Conservation (phyloP, 2,797 vertebrate species). For the Bothrops alternatus region DNA sequence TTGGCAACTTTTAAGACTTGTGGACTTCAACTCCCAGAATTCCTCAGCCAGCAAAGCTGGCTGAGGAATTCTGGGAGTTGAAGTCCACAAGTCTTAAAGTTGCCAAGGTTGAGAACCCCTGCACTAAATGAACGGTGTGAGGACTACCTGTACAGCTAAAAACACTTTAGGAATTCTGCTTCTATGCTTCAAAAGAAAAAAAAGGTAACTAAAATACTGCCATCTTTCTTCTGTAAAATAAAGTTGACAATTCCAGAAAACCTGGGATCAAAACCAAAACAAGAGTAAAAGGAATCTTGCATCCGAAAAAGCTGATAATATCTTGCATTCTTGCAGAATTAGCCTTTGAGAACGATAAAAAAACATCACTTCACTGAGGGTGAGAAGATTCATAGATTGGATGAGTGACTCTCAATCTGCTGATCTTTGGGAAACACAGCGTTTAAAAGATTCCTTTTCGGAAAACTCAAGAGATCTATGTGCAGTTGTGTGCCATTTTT, state of each 20-base stretch:
- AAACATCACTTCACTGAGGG: background rate
- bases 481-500: background rate
- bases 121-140: background rate
- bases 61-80: too few species aligned
- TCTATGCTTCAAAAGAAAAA: background rate
- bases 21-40: too few species aligned
- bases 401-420: background rate
- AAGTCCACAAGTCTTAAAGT: too few species aligned
- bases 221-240: background rate
- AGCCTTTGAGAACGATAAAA: background rate
- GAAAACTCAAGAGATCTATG: too few species aligned
- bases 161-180: background rate
- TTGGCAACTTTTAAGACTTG: too few species aligned
- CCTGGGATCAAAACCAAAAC: background rate
- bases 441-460: background rate
- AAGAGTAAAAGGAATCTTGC: background rate
- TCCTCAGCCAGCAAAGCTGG: too few species aligned
- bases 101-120: too few species aligned
- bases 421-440: background rate
- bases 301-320: background rate
- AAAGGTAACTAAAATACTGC: background rate
- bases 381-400: background rate
- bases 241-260: background rate
- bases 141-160: background rate
- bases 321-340: background rate